Evolutionary conservation across 2,113 vertebrate genomes (phyloP).

Genomic region (Chlamydotis undulata): DNA sequence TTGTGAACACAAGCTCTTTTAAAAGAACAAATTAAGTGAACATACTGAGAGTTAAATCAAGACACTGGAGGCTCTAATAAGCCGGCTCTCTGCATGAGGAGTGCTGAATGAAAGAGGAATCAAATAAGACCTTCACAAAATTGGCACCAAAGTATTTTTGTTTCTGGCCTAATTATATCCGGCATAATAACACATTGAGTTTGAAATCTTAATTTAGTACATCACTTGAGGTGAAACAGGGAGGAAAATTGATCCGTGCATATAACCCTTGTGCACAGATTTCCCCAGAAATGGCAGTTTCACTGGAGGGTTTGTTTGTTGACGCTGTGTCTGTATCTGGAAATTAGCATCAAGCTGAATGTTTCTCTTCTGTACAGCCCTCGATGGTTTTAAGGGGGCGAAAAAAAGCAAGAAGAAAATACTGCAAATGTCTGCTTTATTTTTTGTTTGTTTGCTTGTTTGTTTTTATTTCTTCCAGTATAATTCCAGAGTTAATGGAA

Average conservation of each 20-base stretch:
- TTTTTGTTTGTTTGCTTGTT: too few relatives aligned
- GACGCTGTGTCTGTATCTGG: not conserved
- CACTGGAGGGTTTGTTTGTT: slow-evolving; percentile 34
- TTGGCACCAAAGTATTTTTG: not conserved
- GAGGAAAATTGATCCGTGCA: not conserved
- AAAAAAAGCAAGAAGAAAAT: not conserved
- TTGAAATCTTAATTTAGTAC: not conserved
- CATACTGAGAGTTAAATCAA: slow-evolving; percentile 20
- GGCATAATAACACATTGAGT: not conserved
- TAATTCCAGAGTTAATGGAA: not conserved
- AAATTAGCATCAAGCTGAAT: slow-evolving; percentile 38
- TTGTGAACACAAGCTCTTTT: slow-evolving; percentile 34
- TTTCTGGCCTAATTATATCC: not conserved
- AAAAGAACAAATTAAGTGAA: slow-evolving; percentile 35
- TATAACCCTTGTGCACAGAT: not conserved
- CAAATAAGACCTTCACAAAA: not conserved
- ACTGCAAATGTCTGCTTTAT: not conserved
- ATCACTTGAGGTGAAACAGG: slow-evolving; percentile 9
- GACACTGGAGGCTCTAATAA: slow-evolving; percentile 27
- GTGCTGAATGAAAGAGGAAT: not conserved
- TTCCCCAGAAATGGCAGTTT: slow-evolving; percentile 21
- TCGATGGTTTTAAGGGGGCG: not conserved
- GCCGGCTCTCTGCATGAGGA: not conserved
- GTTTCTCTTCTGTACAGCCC: not conserved
- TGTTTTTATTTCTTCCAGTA: not conserved